phyloP scores from a whole-genome alignment of 2,888 invertebrate species.

The Spodoptera exigua region DNA sequence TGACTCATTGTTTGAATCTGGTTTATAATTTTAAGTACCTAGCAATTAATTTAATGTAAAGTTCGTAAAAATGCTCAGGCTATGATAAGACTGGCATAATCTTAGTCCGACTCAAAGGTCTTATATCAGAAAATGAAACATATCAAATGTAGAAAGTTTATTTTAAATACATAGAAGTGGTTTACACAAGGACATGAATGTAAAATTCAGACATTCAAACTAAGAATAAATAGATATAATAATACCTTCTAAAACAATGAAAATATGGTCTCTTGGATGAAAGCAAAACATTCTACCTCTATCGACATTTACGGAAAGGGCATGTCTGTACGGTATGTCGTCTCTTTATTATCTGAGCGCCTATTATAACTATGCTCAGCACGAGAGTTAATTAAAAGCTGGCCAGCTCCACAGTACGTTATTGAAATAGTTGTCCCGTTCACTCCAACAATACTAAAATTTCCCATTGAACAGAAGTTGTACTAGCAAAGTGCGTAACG shows the following conservation, averaged over 20 bases:
- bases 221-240: neutral
- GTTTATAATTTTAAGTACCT: neutral
- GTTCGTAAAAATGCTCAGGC: no score
- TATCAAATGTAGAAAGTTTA: no score
- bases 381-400: conserved; percentile 59
- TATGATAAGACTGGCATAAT: no score
- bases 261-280: conserved; percentile 22
- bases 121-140: no score
- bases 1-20: no score
- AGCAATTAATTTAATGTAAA: no score
- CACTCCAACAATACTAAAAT: conserved; percentile 44
- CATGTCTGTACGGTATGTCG: conserved; percentile 36
- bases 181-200: no score
- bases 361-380: conserved; percentile 40
- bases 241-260: conserved; percentile 37
- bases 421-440: conserved; percentile 60
- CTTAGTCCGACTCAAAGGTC: no score
- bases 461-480: conserved; percentile 32
- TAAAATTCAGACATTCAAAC: no score
- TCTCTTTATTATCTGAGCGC: conserved; percentile 47
- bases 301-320: conserved; percentile 30
- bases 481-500: conserved; percentile 24
- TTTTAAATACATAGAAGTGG: no score
- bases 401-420: conserved; percentile 34
- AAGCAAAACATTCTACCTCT: conserved; percentile 43